Evolutionary conservation across 2,113 vertebrate genomes (phyloP).

Genomic region (Planiliza haematocheilus): DNA sequence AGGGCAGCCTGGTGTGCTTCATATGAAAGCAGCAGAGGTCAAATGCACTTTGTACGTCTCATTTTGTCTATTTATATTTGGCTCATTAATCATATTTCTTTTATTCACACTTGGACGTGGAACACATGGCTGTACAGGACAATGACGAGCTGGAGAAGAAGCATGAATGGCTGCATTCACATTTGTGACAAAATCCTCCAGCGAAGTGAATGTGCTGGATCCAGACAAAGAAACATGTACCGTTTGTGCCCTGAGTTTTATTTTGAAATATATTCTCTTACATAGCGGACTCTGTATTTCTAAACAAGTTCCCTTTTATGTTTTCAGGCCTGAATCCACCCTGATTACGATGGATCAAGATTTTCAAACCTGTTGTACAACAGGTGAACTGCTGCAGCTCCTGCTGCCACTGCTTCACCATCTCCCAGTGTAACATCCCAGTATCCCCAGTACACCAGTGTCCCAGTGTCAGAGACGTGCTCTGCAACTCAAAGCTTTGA

Average conservation of each 20-base stretch:
- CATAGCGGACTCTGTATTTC: neutral
- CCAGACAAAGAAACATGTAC: conserved; percentile 8
- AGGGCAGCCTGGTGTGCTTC: neutral
- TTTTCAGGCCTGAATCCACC: neutral
- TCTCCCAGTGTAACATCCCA: conserved; percentile 44
- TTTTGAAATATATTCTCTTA: neutral
- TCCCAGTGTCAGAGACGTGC: conserved; percentile 84
- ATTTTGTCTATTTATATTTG: neutral
- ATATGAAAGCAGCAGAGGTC: neutral
- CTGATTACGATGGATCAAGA: neutral
- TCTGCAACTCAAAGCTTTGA: conserved; percentile 87
- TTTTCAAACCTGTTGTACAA: conserved; percentile 29
- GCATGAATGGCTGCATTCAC: neutral
- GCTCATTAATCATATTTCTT: neutral
- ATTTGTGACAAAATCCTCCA: too few species aligned
- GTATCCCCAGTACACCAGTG: conserved; percentile 37
- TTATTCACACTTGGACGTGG: neutral
- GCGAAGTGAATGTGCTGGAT: neutral
- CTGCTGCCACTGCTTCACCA: neutral
- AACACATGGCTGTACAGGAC: neutral
- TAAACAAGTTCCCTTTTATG: too few species aligned
- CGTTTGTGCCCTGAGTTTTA: neutral
- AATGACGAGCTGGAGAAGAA: neutral
- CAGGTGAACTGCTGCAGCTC: neutral
- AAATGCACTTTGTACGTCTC: neutral